Base-by-base conservation (phyloP, 2,888 invertebrate species). In the Tipula unca region DNA sequence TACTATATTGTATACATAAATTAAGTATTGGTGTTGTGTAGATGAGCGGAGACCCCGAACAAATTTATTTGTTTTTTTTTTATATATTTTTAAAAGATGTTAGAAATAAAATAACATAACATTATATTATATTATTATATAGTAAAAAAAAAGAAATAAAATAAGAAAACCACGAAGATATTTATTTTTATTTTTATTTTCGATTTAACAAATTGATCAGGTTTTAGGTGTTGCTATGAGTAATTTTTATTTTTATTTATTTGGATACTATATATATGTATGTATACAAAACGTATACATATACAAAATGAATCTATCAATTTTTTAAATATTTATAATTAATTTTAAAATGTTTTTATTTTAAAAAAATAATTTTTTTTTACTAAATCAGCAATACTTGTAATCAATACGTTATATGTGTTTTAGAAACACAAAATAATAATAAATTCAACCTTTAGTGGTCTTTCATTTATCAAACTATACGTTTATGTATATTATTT, bases 151-250 rank as follows among this genome's bases (percentile, higher is more conserved):
- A 69, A 69, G 69, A 69, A 69, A 69, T 69, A 25, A 25, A 69
- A 69, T 69, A 69, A 69, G 69, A 69, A 69, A 69, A 69, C 69
- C 10, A 25, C 69, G 69, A 69, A 69, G 69, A 69, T 69, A 69
- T 69, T 69, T n/a, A n/a, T 17, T 17, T 48, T 48, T 42, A 36
- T 54, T 54, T 69, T n/a, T 48, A 8, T n/a, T 48, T 69, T 69
- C 69, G 69, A 69, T 69, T 69, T 69, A 69, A 83, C 83, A 83
- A 83, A 83, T 83, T 83, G 83, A 83, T 83, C 83, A 83, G 83
- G 83, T 83, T 83, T 83, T 83, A 83, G 83, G 83, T 83, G 83
- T 83, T 83, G 83, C 83, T 83, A 83, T 83, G 83, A 83, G 83
- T 83, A 83, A 83, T 83, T 83, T 83, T 83, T 83, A 83, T 83